These are phyloP conservation scores for Pararge aegeria DNA, from an alignment of 1,140 invertebrate genomes.

Conservation along the genomic window DNA sequence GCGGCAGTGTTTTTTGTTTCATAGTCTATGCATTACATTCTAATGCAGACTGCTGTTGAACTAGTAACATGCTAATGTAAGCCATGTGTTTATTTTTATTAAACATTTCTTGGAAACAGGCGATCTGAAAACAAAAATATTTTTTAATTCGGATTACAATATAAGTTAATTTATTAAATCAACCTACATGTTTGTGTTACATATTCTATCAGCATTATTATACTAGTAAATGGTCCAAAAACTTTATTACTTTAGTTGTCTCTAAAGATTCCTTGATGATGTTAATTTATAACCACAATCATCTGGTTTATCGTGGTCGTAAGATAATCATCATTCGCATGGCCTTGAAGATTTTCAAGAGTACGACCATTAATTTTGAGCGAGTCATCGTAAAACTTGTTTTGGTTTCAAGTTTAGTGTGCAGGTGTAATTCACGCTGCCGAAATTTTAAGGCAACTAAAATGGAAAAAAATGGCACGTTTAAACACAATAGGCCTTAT, in stretches of 20 bases:
- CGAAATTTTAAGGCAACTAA: conserved; percentile 11
- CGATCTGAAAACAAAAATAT: no score
- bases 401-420: conserved; percentile 11
- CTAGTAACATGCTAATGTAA: no score
- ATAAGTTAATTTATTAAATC: no score
- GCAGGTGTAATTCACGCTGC: conserved; percentile 16
- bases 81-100: no score
- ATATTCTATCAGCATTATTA: no score
- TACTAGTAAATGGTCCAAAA: no score
- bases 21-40: no score
- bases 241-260: background rate
- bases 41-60: no score
- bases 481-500: conserved; percentile 14
- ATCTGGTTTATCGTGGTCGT: background rate
- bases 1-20: conserved; percentile 11
- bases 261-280: background rate
- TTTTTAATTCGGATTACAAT: no score
- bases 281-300: conserved; percentile 1
- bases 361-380: conserved; percentile 9
- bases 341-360: conserved; percentile 28
- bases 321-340: background rate
- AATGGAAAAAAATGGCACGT: conserved; percentile 12
- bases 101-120: no score
- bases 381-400: conserved; percentile 26
- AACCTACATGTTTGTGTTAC: no score